Evolutionary conservation across 2,113 vertebrate genomes (phyloP).

Genomic region (Pimephales promelas): DNA sequence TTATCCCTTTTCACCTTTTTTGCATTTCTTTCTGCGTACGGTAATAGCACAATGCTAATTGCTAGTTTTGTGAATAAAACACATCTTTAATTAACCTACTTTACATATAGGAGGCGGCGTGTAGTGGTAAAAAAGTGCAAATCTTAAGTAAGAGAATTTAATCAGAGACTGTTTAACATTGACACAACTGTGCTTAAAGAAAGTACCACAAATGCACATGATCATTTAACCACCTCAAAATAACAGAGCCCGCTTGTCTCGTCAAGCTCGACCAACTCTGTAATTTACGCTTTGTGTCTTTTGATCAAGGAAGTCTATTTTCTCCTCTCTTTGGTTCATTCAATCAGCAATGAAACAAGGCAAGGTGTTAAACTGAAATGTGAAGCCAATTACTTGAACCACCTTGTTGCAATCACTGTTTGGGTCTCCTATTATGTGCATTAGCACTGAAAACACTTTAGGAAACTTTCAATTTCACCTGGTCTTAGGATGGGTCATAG

Average conservation of each 20-base stretch:
- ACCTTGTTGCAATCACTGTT: constrained; percentile 17
- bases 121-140: not conserved
- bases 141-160: not conserved
- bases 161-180: not conserved
- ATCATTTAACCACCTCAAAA: constrained; percentile 12
- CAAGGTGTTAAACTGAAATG: not conserved
- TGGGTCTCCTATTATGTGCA: not conserved
- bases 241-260: not conserved
- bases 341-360: constrained; percentile 41
- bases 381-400: constrained; percentile 37
- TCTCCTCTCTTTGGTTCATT: constrained; percentile 33
- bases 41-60: not conserved
- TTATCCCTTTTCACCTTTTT: constrained; percentile 12
- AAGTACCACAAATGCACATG: not conserved
- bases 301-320: constrained; percentile 36
- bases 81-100: not conserved
- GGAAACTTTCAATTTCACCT: not conserved
- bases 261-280: constrained; percentile 25
- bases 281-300: constrained; percentile 45
- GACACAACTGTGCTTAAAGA: not conserved
- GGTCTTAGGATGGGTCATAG: not conserved
- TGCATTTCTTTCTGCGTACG: not conserved
- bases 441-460: not conserved
- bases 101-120: not conserved
- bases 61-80: not conserved